Evolutionary conservation across 2,888 invertebrate species (phyloP), one percentile per base, ranked within the genome.

Genomic region (Aphidoletes aphidimyza): DNA sequence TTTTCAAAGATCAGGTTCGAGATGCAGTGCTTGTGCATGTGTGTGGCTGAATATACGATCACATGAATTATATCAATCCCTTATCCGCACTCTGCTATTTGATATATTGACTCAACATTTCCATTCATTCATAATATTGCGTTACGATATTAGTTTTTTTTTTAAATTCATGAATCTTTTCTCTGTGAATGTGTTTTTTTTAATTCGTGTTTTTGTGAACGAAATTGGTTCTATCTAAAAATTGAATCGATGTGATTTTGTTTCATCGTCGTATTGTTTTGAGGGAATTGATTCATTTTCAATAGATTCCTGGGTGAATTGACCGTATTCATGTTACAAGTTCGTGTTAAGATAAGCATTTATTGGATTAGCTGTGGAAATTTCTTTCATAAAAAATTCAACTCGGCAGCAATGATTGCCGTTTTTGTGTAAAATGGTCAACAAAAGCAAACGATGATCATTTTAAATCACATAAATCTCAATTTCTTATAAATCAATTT

Each of bases 301-400:
- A 54, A 54, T 54, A 19, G 17, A 54, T 54, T 54, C 54, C 17
- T 5, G n/a, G n/a, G 37, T 81, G 81, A 81, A 81, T 36, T 81
- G 81, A 37, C 81, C 81, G 37, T 81, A 37, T 36, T 81, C 22
- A n/a, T n/a, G n/a, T n/a, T n/a, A n/a, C n/a, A 37, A 37, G 81
- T 36, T 81, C 81, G 81, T 81, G 81, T 81, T 37, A 37, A 37
- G 81, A 81, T 81, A 81, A 81, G 37, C 81, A 81, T 81, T 81
- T 81, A 81, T 37, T 6, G 81, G 37, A 81, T 81, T 81, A 81
- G 37, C 19, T 81, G 37, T 81, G 36, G 1, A n/a, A 37, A 81
- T 37, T 37, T 81, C n/a, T 78, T 78, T 34, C 17, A 36, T 1
- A 19, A 34, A 36, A 78, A 78, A 37, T 8, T 19, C 1, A 36